phyloP scores from a whole-genome alignment of 2,113 vertebrate species.

The Climacteris rufus region DNA sequence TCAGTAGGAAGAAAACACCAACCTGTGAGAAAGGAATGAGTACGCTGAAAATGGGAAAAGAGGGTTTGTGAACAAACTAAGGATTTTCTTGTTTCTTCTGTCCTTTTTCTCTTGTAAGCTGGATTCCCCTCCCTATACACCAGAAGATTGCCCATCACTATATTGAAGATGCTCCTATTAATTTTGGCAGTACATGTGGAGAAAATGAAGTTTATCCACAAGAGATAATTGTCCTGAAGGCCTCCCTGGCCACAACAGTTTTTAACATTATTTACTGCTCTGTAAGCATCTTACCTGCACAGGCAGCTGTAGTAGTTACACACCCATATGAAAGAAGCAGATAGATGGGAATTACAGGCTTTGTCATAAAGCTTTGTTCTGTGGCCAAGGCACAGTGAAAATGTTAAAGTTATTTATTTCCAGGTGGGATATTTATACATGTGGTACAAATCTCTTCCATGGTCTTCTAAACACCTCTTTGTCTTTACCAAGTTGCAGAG shows the following conservation, averaged over 20 bases:
- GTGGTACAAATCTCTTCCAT: neutral
- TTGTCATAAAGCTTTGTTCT: neutral
- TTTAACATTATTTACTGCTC: neutral
- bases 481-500: neutral
- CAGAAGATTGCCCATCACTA: neutral
- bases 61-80: neutral
- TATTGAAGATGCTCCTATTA: neutral
- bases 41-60: neutral
- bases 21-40: neutral
- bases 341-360: neutral
- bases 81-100: neutral
- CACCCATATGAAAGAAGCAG: neutral
- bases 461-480: neutral
- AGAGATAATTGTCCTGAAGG: neutral
- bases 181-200: neutral
- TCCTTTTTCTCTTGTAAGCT: neutral
- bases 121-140: neutral
- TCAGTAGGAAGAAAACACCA: neutral
- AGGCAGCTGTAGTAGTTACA: neutral
- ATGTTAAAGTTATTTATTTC: neutral
- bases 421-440: neutral
- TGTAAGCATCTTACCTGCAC: neutral
- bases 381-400: neutral
- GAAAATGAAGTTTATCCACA: neutral
- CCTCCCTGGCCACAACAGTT: neutral